Evolutionary conservation across 2,113 vertebrate species (phyloP).

Genomic region (Mobula hypostoma): DNA sequence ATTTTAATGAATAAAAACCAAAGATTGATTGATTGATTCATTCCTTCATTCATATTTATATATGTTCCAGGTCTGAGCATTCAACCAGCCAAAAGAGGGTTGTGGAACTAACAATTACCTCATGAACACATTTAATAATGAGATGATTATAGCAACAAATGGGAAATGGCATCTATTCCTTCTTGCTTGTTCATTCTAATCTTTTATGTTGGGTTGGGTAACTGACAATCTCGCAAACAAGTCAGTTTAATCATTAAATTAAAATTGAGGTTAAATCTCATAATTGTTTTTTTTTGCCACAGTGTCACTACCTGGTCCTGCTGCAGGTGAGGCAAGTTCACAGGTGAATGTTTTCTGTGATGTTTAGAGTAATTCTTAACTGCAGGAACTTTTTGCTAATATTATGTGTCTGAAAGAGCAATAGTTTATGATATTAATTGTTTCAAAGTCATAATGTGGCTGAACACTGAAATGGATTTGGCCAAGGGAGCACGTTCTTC

Average conservation of each 20-base stretch:
- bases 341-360: no score
- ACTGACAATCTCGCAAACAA: not conserved
- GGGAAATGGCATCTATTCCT: not conserved
- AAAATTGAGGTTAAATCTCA: not conserved
- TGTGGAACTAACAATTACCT: not conserved
- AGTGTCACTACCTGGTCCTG: no score
- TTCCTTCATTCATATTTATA: not conserved
- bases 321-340: no score
- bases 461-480: no score
- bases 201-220: not conserved
- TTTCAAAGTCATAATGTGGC: no score
- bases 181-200: not conserved
- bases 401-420: no score
- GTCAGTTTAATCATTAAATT: not conserved
- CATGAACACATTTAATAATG: not conserved
- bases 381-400: no score
- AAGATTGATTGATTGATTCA: not conserved
- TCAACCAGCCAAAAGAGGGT: not conserved
- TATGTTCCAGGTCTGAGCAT: not conserved
- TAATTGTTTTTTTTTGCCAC: no score
- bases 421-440: no score
- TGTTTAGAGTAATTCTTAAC: no score
- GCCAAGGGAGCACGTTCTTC: no score
- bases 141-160: not conserved
- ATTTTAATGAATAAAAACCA: not conserved